Evolutionary conservation across 2,113 vertebrate genomes (phyloP).

Genomic region (Ceuthmochares aereus): DNA sequence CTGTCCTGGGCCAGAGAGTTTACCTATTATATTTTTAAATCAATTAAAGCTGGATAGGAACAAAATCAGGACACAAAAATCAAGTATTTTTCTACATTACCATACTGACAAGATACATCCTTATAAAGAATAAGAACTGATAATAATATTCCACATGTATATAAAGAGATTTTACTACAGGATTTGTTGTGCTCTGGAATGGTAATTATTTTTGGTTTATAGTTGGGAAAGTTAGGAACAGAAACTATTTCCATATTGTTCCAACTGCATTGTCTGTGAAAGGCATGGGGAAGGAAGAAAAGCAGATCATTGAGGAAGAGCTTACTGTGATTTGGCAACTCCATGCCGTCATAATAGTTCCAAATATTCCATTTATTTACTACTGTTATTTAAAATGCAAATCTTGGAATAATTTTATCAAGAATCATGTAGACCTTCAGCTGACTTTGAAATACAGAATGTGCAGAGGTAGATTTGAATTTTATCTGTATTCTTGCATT

Average conservation of each 20-base stretch:
- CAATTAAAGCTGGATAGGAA: not conserved
- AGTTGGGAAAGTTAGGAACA: not conserved
- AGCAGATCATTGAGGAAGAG: not conserved
- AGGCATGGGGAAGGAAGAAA: not conserved
- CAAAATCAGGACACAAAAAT: not conserved
- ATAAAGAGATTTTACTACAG: not conserved
- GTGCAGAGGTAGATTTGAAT: not conserved
- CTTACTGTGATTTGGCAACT: not conserved
- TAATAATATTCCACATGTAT: not conserved
- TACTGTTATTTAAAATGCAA: not conserved
- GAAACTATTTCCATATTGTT: not conserved
- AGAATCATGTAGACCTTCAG: not conserved
- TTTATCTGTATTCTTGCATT: not conserved
- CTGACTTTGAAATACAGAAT: not conserved
- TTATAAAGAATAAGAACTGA: not conserved
- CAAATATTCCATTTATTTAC: not conserved
- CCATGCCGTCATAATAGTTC: not conserved
- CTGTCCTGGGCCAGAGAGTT: not conserved
- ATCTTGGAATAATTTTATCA: not conserved
- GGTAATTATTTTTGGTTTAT: not conserved
- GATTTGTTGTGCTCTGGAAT: not conserved
- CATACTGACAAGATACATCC: not conserved
- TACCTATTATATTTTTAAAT: not conserved
- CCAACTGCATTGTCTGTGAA: accelerated
- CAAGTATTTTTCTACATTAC: not conserved